Conservation (phyloP, 2,797 vertebrate species). For the Diglossa cyanea region DNA sequence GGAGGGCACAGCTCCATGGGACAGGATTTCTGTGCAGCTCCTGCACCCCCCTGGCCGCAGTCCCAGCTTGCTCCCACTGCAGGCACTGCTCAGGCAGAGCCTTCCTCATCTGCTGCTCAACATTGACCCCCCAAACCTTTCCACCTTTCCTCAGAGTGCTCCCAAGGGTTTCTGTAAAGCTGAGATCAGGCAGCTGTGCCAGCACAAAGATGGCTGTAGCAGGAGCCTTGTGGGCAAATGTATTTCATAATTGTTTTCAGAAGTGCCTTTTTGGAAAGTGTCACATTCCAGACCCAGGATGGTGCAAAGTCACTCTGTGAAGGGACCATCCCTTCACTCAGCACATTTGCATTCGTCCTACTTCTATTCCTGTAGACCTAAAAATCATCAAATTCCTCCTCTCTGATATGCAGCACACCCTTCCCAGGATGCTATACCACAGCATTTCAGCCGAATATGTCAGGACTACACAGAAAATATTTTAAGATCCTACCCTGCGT, state of each 20-base stretch:
- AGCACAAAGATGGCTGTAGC: neutral
- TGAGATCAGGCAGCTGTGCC: neutral
- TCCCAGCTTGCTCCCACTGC: neutral
- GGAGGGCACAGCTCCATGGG: neutral
- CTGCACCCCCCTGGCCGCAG: fast-evolving
- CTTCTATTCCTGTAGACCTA: neutral
- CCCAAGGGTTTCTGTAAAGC: neutral
- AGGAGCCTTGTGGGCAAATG: neutral
- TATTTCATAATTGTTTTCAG: neutral
- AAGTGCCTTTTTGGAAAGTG: neutral
- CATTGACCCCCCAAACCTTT: fast-evolving
- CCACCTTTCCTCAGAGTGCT: neutral
- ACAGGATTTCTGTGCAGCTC: neutral
- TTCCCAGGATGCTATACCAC: neutral
- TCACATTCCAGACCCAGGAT: neutral
- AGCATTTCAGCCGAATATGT: neutral
- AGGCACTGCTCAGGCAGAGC: neutral
- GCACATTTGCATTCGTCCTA: neutral
- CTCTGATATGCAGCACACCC: neutral
- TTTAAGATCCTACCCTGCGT: neutral
- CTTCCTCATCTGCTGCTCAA: neutral
- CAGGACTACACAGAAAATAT: neutral
- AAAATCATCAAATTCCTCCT: neutral
- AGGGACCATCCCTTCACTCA: neutral
- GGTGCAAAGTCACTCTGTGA: neutral